Evolutionary conservation across 2,113 vertebrate genomes (phyloP).

Genomic region (Alethe castanea): DNA sequence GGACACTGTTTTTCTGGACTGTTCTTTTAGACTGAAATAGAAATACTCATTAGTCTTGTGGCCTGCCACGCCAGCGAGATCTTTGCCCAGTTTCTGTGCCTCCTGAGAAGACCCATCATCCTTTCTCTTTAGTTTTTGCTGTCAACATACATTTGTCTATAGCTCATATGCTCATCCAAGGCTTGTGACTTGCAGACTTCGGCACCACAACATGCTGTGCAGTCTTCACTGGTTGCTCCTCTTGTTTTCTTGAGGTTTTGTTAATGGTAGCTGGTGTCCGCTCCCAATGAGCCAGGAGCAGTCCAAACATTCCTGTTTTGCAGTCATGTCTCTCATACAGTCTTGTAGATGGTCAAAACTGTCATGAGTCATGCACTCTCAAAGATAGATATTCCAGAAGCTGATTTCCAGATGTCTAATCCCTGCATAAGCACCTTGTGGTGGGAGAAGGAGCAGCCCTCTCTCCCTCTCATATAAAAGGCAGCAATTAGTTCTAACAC

Average conservation of each 20-base stretch:
- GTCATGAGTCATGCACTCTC: background rate
- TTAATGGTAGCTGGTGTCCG: background rate
- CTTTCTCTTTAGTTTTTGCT: background rate
- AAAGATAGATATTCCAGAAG: background rate
- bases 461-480: background rate
- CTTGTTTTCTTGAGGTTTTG: background rate
- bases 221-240: background rate
- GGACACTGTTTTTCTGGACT: background rate
- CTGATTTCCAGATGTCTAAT: background rate
- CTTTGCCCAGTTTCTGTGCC: background rate
- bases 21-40: slow-evolving; percentile 6
- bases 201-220: background rate
- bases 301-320: background rate
- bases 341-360: background rate
- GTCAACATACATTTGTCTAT: background rate
- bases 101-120: background rate
- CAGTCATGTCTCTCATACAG: background rate
- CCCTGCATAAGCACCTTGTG: background rate
- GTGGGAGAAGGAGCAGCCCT: background rate
- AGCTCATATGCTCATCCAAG: background rate
- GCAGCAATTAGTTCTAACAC: rapidly evolving
- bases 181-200: background rate
- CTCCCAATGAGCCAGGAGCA: background rate
- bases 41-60: background rate
- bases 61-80: rapidly evolving